Conservation (phyloP, 1,140 invertebrate genomes). For the Drosophila varians region DNA sequence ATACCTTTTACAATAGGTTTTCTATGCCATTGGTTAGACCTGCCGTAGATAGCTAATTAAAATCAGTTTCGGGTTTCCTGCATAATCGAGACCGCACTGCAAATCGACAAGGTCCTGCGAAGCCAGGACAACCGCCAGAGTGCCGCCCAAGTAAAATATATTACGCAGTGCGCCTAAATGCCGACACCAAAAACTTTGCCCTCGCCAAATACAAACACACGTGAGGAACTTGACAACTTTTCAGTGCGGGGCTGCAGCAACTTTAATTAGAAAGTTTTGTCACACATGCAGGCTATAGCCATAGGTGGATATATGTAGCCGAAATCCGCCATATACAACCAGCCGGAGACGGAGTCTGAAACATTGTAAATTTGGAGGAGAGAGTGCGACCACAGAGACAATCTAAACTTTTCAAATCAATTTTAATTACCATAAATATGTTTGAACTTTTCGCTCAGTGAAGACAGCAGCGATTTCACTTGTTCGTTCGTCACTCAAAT, state of each 20-base stretch:
- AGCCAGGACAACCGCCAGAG: conserved; percentile 5
- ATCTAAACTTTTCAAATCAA: conserved; percentile 83
- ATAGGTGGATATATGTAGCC: background rate
- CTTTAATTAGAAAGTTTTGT: conserved; percentile 81
- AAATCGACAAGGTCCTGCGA: conserved; percentile 5
- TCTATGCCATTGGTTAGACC: conserved; percentile 46
- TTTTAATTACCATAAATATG: conserved; percentile 83
- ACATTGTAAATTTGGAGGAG: conserved; percentile 55
- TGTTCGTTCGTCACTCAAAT: conserved; percentile 18
- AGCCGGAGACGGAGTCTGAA: conserved; percentile 38
- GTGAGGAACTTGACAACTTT: conserved; percentile 73
- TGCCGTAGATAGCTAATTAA: conserved; percentile 63
- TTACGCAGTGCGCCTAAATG: conserved; percentile 74
- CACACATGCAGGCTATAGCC: conserved; percentile 58
- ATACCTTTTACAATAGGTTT: background rate
- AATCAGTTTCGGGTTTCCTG: conserved; percentile 54
- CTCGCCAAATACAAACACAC: conserved; percentile 64
- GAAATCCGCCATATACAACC: conserved; percentile 15
- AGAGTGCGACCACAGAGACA: conserved; percentile 65
- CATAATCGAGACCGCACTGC: conserved; percentile 36
- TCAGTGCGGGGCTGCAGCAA: conserved; percentile 50
- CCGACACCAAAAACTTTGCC: conserved; percentile 60
- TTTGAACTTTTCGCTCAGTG: conserved; percentile 57
- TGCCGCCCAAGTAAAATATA: conserved; percentile 35
- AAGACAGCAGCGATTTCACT: conserved; percentile 30